phyloP scores from a whole-genome alignment of 2,797 vertebrate species.

The Botia kubotai region DNA sequence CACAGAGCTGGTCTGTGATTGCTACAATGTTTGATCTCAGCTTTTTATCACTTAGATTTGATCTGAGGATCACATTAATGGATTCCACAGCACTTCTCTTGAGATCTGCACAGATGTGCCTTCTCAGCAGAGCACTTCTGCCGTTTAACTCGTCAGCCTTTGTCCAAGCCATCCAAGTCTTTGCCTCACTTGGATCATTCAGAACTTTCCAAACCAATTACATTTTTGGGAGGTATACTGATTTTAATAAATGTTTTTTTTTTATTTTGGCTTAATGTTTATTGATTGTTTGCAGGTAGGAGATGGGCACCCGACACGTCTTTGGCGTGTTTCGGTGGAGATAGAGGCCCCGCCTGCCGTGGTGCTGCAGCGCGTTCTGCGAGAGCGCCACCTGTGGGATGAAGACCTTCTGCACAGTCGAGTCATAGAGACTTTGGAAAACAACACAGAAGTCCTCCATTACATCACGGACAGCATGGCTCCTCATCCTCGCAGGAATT shows the following conservation, averaged over 20 bases:
- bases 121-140: background rate
- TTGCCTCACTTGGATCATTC: background rate
- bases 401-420: constrained; percentile 84
- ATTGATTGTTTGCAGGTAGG: constrained; percentile 72
- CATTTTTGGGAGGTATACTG: too few species aligned
- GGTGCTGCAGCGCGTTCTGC: constrained; percentile 82
- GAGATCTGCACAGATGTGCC: background rate
- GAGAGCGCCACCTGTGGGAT: constrained; percentile 87
- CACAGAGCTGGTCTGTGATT: background rate
- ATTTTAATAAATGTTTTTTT: background rate
- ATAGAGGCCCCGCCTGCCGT: constrained; percentile 76
- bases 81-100: background rate
- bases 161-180: too few species aligned
- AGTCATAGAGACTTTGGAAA: constrained; percentile 81
- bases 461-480: constrained; percentile 88
- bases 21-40: background rate
- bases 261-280: background rate
- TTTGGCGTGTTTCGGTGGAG: constrained; percentile 83
- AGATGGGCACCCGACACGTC: constrained; percentile 79
- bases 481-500: constrained; percentile 83
- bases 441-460: constrained; percentile 83
- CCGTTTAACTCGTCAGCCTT: background rate
- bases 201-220: background rate
- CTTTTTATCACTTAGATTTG: background rate
- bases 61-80: background rate